Conservation (phyloP, 2,113 vertebrate genomes). For the Ia io region DNA sequence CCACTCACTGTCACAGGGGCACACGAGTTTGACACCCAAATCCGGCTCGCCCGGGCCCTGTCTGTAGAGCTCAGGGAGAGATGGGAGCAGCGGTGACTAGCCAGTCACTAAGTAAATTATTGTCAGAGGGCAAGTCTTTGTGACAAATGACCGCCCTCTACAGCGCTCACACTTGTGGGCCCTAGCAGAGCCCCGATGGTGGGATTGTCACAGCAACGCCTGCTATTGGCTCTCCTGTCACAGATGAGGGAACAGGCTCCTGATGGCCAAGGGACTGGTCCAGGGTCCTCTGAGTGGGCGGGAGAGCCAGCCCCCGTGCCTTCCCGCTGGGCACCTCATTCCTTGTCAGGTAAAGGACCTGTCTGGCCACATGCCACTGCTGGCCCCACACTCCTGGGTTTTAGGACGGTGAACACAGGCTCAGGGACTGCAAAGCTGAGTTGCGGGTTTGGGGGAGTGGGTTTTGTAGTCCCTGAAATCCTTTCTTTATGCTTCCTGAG, state of each 20-base stretch:
- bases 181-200: fast-evolving
- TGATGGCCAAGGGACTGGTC: not conserved
- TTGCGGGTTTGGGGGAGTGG: not conserved
- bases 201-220: not conserved
- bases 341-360: not conserved
- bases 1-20: not conserved
- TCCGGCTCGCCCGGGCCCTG: not conserved
- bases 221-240: not conserved
- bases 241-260: not conserved
- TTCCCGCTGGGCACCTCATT: not conserved
- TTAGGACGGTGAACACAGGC: not conserved
- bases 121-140: not conserved
- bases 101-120: not conserved
- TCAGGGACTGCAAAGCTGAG: not conserved
- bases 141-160: not conserved
- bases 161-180: fast-evolving
- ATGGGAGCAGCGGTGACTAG: no score
- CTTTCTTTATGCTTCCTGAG: not conserved
- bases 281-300: not conserved
- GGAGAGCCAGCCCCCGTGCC: not conserved
- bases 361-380: not conserved
- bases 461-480: not conserved
- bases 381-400: not conserved
- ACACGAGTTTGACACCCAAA: not conserved
- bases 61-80: not conserved